phyloP scores from a whole-genome alignment of 2,113 vertebrate genomes.

The Atherinomorus stipes region DNA sequence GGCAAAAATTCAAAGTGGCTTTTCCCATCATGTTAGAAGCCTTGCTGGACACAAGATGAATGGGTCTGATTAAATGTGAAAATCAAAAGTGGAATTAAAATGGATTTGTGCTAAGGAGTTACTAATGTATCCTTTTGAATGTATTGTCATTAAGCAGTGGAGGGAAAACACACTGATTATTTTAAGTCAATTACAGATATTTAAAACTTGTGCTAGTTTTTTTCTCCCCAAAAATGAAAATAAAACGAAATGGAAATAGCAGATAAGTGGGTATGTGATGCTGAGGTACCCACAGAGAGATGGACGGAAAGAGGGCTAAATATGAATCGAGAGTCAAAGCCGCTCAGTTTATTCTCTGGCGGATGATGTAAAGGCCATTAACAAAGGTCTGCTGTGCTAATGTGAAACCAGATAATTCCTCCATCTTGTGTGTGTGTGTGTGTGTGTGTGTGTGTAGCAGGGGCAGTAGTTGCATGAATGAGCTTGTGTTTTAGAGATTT shows the following conservation, averaged over 20 bases:
- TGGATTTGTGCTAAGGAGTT: neutral
- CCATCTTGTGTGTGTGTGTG: conserved; percentile 40
- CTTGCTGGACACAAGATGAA: too few species aligned
- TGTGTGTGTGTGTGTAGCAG: conserved; percentile 12
- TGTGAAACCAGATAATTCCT: conserved; percentile 48
- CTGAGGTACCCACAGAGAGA: neutral
- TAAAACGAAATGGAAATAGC: neutral
- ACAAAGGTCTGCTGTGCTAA: conserved; percentile 22
- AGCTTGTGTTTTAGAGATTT: conserved; percentile 1
- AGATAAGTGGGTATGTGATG: neutral
- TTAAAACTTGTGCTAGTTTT: neutral
- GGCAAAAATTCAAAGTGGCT: too few species aligned
- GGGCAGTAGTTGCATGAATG: neutral
- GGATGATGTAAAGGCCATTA: conserved; percentile 52
- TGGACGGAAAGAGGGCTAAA: neutral
- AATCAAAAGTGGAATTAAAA: neutral
- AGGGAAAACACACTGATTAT: neutral
- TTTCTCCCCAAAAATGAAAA: neutral
- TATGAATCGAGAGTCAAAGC: conserved; percentile 24
- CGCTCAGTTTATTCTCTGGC: conserved; percentile 11
- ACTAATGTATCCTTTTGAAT: neutral
- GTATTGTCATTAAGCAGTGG: neutral
- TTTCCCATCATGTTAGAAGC: too few species aligned
- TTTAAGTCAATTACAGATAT: neutral
- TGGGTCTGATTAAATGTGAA: neutral